Conservation (phyloP, 2,113 vertebrate species). For the Muntiacus muntjak region DNA sequence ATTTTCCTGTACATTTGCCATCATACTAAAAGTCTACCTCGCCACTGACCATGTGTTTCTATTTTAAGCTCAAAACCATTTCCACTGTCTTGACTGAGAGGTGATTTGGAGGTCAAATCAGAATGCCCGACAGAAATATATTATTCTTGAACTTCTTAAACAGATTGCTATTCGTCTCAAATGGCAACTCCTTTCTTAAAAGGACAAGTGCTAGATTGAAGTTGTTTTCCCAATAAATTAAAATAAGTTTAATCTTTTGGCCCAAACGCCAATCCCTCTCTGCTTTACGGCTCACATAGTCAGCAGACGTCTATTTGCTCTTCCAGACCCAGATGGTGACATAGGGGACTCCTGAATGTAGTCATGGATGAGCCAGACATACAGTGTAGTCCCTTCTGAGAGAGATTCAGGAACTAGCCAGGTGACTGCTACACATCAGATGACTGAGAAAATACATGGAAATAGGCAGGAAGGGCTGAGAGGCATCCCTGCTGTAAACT, state of each 20-base stretch:
- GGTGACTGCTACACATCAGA: not conserved
- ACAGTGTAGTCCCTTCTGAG: not conserved
- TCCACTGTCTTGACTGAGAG: not conserved
- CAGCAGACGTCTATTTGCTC: not conserved
- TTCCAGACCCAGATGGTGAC: not conserved
- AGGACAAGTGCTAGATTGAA: not conserved
- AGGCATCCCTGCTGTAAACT: not conserved
- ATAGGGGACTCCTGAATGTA: not conserved
- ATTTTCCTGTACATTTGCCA: not conserved
- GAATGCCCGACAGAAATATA: not conserved
- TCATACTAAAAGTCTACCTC: not conserved
- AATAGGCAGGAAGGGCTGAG: not conserved
- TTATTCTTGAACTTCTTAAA: not conserved
- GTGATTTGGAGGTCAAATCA: not conserved
- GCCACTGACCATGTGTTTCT: not conserved
- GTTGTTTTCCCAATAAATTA: not conserved
- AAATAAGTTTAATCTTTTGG: not conserved
- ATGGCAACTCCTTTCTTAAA: not conserved
- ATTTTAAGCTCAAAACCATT: not conserved
- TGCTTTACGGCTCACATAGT: not conserved
- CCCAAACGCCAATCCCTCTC: not conserved
- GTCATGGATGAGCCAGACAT: too few species aligned
- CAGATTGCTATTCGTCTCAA: not conserved
- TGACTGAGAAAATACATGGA: not conserved
- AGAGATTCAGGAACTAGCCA: not conserved